A percentile compares a stretch with the other conserved stretches of the same genome.
Conservation (phyloP, 2,113 vertebrate species). For the Coreoperca whiteheadi region DNA sequence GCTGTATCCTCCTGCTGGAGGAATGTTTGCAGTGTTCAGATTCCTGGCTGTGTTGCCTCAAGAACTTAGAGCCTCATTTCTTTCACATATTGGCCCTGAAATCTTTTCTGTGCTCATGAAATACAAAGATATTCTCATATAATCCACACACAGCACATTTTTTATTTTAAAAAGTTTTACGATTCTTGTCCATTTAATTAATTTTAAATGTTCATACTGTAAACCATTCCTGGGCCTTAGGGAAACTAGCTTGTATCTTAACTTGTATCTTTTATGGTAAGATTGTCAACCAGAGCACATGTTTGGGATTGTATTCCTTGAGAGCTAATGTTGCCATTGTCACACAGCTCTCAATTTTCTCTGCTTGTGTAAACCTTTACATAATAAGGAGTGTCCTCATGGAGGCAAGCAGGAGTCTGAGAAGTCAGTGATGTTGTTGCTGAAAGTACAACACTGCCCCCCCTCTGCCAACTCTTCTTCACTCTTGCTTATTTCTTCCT, state of each 20-base stretch:
- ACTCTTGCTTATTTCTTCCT: background rate
- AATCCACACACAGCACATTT: constrained; percentile 13
- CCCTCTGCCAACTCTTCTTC: constrained; percentile 52
- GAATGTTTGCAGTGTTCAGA: constrained; percentile 65
- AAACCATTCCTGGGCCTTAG: constrained; percentile 25
- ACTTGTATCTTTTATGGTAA: constrained; percentile 38
- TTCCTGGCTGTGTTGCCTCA: constrained; percentile 51
- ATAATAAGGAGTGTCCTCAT: constrained; percentile 9
- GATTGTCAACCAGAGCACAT: constrained; percentile 27
- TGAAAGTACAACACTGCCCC: constrained; percentile 69
- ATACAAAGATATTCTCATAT: constrained; percentile 11
- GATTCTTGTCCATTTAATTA: no score
- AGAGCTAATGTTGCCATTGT: background rate
- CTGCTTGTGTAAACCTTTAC: background rate
- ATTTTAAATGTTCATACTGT: constrained; percentile 23
- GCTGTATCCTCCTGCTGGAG: constrained; percentile 39
- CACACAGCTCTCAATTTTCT: constrained; percentile 3
- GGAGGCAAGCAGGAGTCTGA: constrained; percentile 22
- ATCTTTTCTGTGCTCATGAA: constrained; percentile 4
- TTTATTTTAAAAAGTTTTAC: no score
- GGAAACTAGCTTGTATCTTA: constrained; percentile 18
- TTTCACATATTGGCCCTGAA: constrained; percentile 29
- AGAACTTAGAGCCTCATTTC: constrained; percentile 33
- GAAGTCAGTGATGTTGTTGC: constrained; percentile 18
- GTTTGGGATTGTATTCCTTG: constrained; percentile 17